Evolutionary conservation across 2,888 invertebrate genomes (phyloP), one percentile per base, ranked within the genome.

Genomic region (Xanthostigma xanthostigma): DNA sequence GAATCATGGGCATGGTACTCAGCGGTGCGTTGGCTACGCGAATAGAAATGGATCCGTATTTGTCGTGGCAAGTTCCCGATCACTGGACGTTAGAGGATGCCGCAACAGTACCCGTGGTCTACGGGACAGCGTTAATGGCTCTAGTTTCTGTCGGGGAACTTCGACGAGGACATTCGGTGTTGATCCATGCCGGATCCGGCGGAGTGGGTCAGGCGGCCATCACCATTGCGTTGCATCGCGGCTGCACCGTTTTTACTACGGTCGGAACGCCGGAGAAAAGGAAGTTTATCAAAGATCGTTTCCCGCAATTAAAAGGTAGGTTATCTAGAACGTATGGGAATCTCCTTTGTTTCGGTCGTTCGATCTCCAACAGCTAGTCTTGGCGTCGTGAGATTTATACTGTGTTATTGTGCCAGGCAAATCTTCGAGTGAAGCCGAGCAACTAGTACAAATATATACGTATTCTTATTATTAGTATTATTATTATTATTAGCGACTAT

Each of bases 61-160:
- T 75, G 9, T 54, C 67, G 13, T 85, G 82, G 81, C 62, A 73
- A 36, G 69, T 88, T 9, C 88, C 88, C 2, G 76, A 81, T 5
- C 64, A 71, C 3, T 87, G 86, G 86, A 73, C 72, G 34, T 66
- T 88, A 46, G 76, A 79, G 56, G 81, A 88, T 50, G 87, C 86
- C 17, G 17, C 17, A 17, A 17, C 17, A 17, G 17, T 17, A 17
- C 17, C 17, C 3, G 17, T 17, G 17, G 0, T 81, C 83, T 2
- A 81, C 84, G 0, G 73, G 17, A 65, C 64, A 6, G 57, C 58
- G 6, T 44, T 60, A 55, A 76, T 75, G 59, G 57, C 60, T 36
- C 51, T 69, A 33, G 64, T 76, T 45, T 63, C 73, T 13, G 61
- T 61, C 51, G 67, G 55, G 2, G 54, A 55, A 48, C 35, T 65